phyloP scores from a whole-genome alignment of 2,888 invertebrate species.

The Andrena bucephala region DNA sequence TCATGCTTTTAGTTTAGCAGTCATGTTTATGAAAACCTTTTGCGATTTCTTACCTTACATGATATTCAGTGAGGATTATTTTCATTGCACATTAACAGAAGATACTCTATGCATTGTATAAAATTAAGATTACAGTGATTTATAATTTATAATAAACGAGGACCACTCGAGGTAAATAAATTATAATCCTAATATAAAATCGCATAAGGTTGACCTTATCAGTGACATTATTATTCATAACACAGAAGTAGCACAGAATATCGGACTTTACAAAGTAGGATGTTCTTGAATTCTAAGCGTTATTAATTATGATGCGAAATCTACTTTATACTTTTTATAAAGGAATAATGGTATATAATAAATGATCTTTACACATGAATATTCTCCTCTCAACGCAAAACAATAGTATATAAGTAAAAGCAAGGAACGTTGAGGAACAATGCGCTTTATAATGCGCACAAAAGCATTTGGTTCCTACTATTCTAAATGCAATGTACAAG shows the following conservation, averaged over 20 bases:
- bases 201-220: conserved; percentile 18
- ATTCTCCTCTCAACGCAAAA: not conserved
- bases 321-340: conserved; percentile 4
- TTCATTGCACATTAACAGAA: not conserved
- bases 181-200: not conserved
- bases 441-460: too few species aligned
- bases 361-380: not conserved
- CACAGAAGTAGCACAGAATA: conserved; percentile 3
- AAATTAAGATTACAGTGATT: not conserved
- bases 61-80: not conserved
- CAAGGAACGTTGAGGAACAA: not conserved
- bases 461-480: too few species aligned
- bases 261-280: not conserved
- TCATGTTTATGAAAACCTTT: not conserved
- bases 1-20: conserved; percentile 16
- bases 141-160: not conserved
- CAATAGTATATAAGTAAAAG: conserved; percentile 18
- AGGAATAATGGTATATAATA: not conserved
- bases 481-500: too few species aligned
- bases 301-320: not conserved
- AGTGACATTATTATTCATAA: conserved; percentile 9
- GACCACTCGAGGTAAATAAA: not conserved
- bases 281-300: conserved; percentile 5
- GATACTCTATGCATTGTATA: too few species aligned
- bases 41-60: conserved; percentile 9